Evolutionary conservation across 2,113 vertebrate species (phyloP), one percentile per base, ranked within the genome.

Genomic region (Montifringilla adamsi): DNA sequence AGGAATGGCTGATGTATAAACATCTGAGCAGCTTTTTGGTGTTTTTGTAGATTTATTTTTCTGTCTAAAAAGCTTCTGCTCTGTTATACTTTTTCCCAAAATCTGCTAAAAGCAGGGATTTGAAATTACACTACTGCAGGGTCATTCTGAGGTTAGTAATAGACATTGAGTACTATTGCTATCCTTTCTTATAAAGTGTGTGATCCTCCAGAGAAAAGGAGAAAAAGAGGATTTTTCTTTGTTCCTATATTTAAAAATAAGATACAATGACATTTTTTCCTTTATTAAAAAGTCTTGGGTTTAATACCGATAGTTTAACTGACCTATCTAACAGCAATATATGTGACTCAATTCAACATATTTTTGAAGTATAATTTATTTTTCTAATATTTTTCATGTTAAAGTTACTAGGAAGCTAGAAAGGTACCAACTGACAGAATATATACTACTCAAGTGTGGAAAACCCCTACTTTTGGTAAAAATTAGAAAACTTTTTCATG

Each of bases 81-180:
- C 69, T 82, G 60, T 86, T 93, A 17, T 8, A 46, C 41, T 81
- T 84, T 84, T 49, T 55, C 49, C 46, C 46, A 14, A 79, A 82
- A 90, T 69, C 66, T 85, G 55, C 78, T 88, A 85, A 82, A 92
- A 95, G 63, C n/a, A 35, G 15, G 19, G 50, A 73, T 93, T 95
- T 85, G 50, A 83, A 94, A 93, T 87, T 53, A 35, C 50, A 55
- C 49, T 46, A 39, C 53, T 4, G 4, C 46, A 89, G 63, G 84
- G 84, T 91, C 50, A 3, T 92, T 96, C n/a, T 0, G 11, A 89
- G 78, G 89, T 87, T 79, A 82, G 49, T 41, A 73, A 73, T 27
- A 62, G 46, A 66, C 53, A 50, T 66, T 87, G 75, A 79, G 37
- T 74, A 50, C 49, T 85, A 6, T 35, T 82, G n/a, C n/a, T 94